Percentiles rank a stretch among this genome's conserved stretches.
Conservation (phyloP, 1,140 invertebrate genomes). For the Papilio aristodemus region DNA sequence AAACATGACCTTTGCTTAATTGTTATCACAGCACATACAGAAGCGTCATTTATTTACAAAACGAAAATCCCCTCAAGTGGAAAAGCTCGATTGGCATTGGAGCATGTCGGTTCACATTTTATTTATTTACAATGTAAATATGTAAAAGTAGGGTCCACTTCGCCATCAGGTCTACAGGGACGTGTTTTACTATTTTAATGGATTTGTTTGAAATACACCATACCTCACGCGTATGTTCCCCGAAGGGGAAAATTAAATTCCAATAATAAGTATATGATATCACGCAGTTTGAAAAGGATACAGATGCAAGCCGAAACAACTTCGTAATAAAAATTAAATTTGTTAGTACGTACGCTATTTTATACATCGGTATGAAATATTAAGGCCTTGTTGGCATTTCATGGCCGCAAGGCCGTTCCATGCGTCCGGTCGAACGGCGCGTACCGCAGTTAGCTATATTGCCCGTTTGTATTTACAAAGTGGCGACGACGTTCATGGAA, state of each 20-base stretch:
- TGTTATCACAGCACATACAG: no score
- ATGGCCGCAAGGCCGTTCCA: conserved; percentile 30
- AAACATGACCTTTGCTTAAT: no score
- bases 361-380: conserved; percentile 21
- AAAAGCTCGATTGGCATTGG: conserved; percentile 6
- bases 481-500: conserved; percentile 23
- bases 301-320: not conserved
- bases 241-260: no score
- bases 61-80: not conserved
- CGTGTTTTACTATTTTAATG: no score
- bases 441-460: conserved; percentile 26
- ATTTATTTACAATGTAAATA: not conserved
- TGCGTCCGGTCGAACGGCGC: conserved; percentile 32
- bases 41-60: not conserved
- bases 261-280: no score
- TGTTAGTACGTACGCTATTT: not conserved
- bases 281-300: not conserved
- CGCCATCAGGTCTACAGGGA: no score
- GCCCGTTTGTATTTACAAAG: conserved; percentile 21
- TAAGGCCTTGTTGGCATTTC: conserved; percentile 33
- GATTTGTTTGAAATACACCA: no score
- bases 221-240: no score
- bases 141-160: no score
- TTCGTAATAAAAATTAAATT: not conserved
- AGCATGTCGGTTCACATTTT: conserved; percentile 3